A percentile compares a stretch with the other conserved stretches of the same genome.
These are phyloP conservation scores for Brachionus plicatilis DNA, from an alignment of 1,140 invertebrate genomes.

Conservation along the genomic window DNA sequence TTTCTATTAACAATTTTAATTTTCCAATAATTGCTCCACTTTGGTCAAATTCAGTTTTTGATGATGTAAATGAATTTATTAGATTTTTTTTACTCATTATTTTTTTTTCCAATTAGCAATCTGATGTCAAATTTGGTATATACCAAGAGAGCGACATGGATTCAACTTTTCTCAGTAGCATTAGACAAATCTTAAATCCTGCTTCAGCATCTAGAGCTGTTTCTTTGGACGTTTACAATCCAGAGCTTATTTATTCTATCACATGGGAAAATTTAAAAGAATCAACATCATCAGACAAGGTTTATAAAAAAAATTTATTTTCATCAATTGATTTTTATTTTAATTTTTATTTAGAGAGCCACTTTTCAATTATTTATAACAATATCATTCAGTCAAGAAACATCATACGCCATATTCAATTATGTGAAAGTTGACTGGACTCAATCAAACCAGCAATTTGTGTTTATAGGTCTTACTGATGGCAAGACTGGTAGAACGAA, in stretches of 20 bases:
- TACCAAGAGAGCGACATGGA: neutral
- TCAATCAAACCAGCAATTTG: neutral
- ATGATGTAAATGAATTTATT: neutral
- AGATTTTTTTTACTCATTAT: neutral
- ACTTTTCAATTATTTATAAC: constrained; percentile 31
- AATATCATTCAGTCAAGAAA: neutral
- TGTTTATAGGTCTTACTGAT: constrained; percentile 23
- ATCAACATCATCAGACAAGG: neutral
- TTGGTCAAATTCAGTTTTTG: neutral
- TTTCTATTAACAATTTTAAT: constrained; percentile 23
- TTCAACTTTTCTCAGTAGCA: neutral
- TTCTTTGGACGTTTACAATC: neutral
- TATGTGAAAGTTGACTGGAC: constrained; percentile 9
- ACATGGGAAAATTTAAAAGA: constrained; percentile 12
- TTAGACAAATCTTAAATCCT: neutral
- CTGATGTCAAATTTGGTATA: neutral
- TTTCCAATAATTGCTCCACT: constrained; percentile 9
- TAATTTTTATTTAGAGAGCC: constrained; percentile 1
- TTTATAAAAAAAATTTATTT: neutral
- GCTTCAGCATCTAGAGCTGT: neutral
- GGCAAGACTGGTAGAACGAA: neutral
- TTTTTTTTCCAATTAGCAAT: neutral
- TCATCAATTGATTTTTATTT: neutral
- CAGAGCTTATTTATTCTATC: constrained; percentile 6
- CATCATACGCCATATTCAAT: constrained; percentile 12